A percentile compares a stretch with the other conserved stretches of the same genome.
phyloP scores from a whole-genome alignment of 1,140 invertebrate genomes.

The Drosophila pandora region DNA sequence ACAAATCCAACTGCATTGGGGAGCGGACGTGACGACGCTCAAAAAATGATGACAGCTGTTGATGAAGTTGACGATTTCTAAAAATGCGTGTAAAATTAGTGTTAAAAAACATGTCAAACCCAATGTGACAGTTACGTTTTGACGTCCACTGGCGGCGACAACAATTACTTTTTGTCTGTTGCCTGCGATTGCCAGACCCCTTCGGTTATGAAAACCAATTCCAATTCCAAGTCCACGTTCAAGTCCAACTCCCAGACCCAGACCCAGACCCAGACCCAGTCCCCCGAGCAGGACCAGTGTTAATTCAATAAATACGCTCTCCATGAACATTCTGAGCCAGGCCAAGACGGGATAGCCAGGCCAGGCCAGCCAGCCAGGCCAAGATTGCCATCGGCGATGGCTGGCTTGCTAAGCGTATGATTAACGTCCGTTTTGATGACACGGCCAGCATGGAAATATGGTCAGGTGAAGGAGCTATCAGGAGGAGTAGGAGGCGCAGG shows the following conservation, averaged over 20 bases:
- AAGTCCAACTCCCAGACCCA: neutral
- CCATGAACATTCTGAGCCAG: slow-evolving; percentile 59
- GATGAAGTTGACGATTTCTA: slow-evolving; percentile 82
- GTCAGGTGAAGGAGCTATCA: slow-evolving; percentile 18
- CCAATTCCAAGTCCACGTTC: neutral
- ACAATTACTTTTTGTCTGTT: slow-evolving; percentile 69
- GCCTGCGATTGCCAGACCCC: slow-evolving; percentile 1
- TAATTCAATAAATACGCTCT: slow-evolving; percentile 69
- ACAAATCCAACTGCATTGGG: slow-evolving; percentile 19
- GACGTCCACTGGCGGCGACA: slow-evolving; percentile 64
- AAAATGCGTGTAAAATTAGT: slow-evolving; percentile 82
- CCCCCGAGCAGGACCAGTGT: slow-evolving; percentile 48
- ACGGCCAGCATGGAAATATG: slow-evolving; percentile 45
- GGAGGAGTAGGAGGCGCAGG: slow-evolving; percentile 1
- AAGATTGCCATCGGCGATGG: slow-evolving; percentile 64
- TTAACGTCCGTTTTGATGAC: slow-evolving; percentile 81
- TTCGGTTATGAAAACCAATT: slow-evolving; percentile 1
- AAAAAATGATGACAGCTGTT: slow-evolving; percentile 77
- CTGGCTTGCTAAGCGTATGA: slow-evolving; percentile 78
- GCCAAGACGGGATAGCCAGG: slow-evolving; percentile 5
- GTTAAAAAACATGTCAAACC: slow-evolving; percentile 81
- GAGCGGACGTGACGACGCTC: slow-evolving; percentile 73
- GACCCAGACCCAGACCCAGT: neutral
- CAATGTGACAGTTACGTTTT: slow-evolving; percentile 80
- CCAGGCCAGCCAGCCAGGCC: slow-evolving; percentile 9